Conservation (phyloP, 2,113 vertebrate species). For the Phylloscopus trochilus region DNA sequence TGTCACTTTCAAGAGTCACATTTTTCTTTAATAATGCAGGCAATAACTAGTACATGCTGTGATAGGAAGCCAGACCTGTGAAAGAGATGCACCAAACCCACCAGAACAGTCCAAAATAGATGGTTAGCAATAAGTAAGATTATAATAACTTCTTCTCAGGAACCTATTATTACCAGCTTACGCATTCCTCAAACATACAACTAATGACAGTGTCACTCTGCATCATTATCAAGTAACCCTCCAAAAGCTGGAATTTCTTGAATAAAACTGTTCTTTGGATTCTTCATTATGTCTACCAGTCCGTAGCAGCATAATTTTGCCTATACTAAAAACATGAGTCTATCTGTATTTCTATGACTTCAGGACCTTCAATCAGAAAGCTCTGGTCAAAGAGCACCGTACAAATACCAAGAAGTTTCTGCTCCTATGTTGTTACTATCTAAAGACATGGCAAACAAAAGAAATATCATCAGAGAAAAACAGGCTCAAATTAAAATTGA, state of each 20-base stretch:
- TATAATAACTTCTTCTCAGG: background rate
- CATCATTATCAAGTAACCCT: background rate
- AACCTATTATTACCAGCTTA: background rate
- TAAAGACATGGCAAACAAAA: background rate
- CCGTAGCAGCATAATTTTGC: background rate
- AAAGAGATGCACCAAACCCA: background rate
- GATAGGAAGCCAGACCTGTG: background rate
- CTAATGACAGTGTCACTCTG: background rate
- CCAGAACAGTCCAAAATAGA: background rate
- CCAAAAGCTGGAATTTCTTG: background rate
- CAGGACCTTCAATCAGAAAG: background rate
- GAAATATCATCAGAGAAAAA: background rate
- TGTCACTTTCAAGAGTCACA: background rate
- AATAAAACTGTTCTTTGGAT: background rate
- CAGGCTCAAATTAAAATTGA: background rate
- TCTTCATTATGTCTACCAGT: background rate
- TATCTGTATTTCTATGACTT: background rate
- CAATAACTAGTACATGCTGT: background rate
- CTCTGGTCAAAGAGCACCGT: background rate
- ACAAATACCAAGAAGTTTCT: background rate
- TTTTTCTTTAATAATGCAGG: background rate
- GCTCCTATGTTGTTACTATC: background rate
- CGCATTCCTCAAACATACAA: background rate
- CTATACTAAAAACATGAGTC: background rate
- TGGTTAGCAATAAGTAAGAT: background rate